Evolutionary conservation across 2,797 vertebrate species (phyloP).

Genomic region (Antennarius maculatus): DNA sequence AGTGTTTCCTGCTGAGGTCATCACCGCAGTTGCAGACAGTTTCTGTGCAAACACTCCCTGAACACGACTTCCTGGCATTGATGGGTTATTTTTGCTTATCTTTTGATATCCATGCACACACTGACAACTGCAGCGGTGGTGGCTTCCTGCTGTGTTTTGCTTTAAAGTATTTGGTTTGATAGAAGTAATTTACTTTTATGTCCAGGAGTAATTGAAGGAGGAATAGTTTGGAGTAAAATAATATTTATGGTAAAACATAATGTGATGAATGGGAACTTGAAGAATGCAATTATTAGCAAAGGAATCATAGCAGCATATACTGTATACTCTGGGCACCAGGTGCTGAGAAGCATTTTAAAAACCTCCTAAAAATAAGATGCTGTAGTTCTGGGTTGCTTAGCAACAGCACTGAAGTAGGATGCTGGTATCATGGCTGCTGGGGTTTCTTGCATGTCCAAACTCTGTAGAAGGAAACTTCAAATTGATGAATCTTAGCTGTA

Average conservation of each 20-base stretch:
- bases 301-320: not conserved
- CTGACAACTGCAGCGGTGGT: not conserved
- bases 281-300: slow-evolving; percentile 2
- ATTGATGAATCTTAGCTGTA: not conserved
- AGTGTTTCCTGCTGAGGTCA: slow-evolving; percentile 38
- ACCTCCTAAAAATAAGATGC: slow-evolving; percentile 65
- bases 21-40: not conserved
- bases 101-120: not conserved
- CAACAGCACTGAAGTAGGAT: slow-evolving; percentile 51
- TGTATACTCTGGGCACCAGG: slow-evolving; percentile 3
- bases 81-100: slow-evolving; percentile 2
- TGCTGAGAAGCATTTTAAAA: slow-evolving; percentile 45
- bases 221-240: not conserved
- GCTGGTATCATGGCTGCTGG: slow-evolving; percentile 16
- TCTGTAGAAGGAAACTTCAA: not conserved
- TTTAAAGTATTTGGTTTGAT: not conserved
- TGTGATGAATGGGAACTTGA: not conserved
- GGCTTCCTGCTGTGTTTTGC: slow-evolving; percentile 10
- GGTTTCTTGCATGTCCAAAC: slow-evolving; percentile 2
- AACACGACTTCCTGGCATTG: not conserved
- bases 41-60: slow-evolving; percentile 13
- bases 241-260: not conserved
- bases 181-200: not conserved
- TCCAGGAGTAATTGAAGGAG: not conserved
- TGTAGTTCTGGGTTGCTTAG: slow-evolving; percentile 57